A percentile compares a stretch with the other conserved stretches of the same genome.
Conservation (phyloP, 2,888 invertebrate genomes). For the Drosophila limbata region DNA sequence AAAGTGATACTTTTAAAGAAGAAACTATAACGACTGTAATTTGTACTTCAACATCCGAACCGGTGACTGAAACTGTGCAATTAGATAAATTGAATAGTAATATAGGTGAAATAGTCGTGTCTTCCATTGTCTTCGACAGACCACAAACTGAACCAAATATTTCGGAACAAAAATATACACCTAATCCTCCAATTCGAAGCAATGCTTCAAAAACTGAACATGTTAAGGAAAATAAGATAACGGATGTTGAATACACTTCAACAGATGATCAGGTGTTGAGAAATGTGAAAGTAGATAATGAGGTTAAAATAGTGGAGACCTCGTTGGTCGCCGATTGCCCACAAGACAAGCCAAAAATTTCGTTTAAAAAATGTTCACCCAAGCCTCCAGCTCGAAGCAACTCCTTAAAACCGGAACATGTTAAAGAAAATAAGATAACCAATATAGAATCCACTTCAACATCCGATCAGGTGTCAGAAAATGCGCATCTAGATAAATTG, state of each 20-base stretch:
- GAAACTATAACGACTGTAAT: constrained; percentile 5
- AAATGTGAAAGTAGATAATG: not conserved
- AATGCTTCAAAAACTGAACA: constrained; percentile 1
- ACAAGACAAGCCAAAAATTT: not conserved
- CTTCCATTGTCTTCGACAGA: constrained; percentile 1
- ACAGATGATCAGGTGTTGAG: not conserved
- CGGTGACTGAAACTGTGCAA: constrained; percentile 12
- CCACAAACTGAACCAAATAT: constrained; percentile 1
- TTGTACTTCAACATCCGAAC: constrained; percentile 9
- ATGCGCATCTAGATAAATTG: not conserved
- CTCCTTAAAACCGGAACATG: not conserved
- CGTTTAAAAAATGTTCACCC: not conserved
- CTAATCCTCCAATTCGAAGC: constrained; percentile 3
- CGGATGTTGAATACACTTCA: not conserved
- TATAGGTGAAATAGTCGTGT: not conserved
- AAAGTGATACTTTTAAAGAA: not conserved
- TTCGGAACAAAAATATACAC: not conserved
- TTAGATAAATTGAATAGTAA: constrained; percentile 12
- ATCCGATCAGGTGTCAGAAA: not conserved
- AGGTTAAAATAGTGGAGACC: not conserved
- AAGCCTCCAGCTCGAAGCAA: constrained; percentile 2
- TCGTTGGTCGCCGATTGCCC: not conserved
- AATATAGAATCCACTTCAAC: not conserved
- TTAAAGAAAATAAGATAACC: not conserved
- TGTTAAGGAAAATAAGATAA: not conserved